These are phyloP conservation scores for Semibalanus balanoides DNA, from an alignment of 1,140 invertebrate species.

Conservation along the genomic window DNA sequence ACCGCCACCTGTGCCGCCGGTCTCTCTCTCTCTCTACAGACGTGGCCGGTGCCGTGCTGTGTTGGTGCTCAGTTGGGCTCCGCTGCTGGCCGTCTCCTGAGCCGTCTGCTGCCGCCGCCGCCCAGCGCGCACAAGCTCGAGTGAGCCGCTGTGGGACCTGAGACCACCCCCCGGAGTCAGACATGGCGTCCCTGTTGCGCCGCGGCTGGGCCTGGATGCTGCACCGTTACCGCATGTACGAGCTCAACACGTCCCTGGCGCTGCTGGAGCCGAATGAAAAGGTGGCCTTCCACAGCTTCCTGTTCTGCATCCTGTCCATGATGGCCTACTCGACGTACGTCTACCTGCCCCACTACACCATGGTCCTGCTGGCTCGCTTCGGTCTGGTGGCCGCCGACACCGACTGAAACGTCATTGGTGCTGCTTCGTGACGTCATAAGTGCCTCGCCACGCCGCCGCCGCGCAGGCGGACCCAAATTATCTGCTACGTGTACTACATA, in stretches of 20 bases:
- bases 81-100: not conserved
- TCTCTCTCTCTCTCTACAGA: too few relatives aligned
- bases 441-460: too few relatives aligned
- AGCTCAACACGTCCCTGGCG: constrained; percentile 20
- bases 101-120: not conserved
- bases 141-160: not conserved
- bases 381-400: constrained; percentile 7
- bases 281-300: constrained; percentile 17
- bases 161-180: not conserved
- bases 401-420: not conserved
- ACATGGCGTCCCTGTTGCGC: not conserved
- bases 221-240: constrained; percentile 17
- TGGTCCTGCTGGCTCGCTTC: constrained; percentile 20
- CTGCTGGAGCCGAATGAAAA: constrained; percentile 19
- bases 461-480: not conserved
- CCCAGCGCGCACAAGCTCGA: not conserved
- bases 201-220: constrained; percentile 4
- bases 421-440: not conserved
- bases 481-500: not conserved
- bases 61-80: not conserved
- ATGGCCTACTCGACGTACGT: constrained; percentile 20
- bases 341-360: constrained; percentile 19
- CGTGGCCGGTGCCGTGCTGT: constrained; percentile 2
- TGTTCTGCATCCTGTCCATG: constrained; percentile 17
- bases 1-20: not conserved